Evolutionary conservation across 2,113 vertebrate species (phyloP).

Genomic region (Trochalopteron elliotii): DNA sequence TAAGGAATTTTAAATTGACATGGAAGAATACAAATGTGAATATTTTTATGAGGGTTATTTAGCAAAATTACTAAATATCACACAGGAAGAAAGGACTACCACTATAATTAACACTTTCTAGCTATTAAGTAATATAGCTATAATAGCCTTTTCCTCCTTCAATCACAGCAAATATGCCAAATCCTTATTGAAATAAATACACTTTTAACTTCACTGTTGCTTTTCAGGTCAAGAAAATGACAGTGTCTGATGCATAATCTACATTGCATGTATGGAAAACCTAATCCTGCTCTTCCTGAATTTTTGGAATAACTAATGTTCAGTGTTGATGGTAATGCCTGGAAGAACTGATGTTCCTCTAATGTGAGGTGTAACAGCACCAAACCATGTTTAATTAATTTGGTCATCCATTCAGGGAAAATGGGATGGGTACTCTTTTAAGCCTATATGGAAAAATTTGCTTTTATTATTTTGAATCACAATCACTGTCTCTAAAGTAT

Average conservation of each 20-base stretch:
- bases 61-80: background rate
- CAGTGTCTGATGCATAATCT: background rate
- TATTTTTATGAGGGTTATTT: background rate
- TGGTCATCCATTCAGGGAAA: background rate
- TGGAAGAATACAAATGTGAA: background rate
- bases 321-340: fast-evolving
- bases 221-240: background rate
- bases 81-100: background rate
- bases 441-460: background rate
- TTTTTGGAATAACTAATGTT: background rate
- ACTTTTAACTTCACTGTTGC: background rate
- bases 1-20: background rate
- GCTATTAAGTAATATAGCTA: background rate
- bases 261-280: background rate
- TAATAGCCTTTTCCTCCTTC: background rate
- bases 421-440: background rate
- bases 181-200: background rate
- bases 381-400: background rate
- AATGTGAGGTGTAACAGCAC: background rate
- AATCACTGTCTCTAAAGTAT: background rate
- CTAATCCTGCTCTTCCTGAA: background rate
- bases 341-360: background rate
- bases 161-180: background rate
- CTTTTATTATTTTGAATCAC: background rate
- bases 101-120: background rate